Evolutionary conservation across 1,140 invertebrate species (phyloP), one percentile per base, ranked within the genome.

Genomic region (Heliconius melpomene): DNA sequence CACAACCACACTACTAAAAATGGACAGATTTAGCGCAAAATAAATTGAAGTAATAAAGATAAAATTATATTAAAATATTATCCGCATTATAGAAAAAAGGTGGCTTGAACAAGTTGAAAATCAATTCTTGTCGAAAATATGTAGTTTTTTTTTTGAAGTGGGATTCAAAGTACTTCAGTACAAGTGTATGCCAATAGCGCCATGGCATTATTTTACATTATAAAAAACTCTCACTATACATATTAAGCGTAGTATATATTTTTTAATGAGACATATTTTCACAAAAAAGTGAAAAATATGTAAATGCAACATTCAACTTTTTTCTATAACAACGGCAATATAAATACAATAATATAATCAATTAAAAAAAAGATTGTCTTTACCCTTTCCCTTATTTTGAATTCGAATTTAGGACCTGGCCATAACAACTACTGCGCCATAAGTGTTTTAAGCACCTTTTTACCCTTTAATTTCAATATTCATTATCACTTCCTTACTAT

Each of bases 21-120:
- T 66, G 60, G 60, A 66, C 60, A 66, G 60, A 66, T 66, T 66
- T 29, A 66, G 60, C 60, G 26, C 60, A 29, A 66, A 66, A 26
- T 66, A 16, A 26, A 16, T 57, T 66, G 23, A 66, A 66, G 11
- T 66, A 36, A 36, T 36, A 36, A 32, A 36, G 9, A 23, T 29
- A 29, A 29, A 26, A 66, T 26, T 29, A 29, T 66, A 66, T 1
- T 6, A 26, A 66, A 26, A 26, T 66, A 29, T 29, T 29, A 13
- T 29, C 60, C 5, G 6, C 0, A 66, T 66, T 66, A 66, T 66
- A 66, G 13, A 66, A 29, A 66, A 66, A 29, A 6, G 7, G 26
- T 23, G 8, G n/a, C 3, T 57, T 23, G 2, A 57, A 54, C n/a
- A n/a, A n/a, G n/a, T n/a, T n/a, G n/a, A n/a, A n/a, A n/a, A n/a